Evolutionary conservation across 2,113 vertebrate species (phyloP).

Genomic region (Thermophis baileyi): DNA sequence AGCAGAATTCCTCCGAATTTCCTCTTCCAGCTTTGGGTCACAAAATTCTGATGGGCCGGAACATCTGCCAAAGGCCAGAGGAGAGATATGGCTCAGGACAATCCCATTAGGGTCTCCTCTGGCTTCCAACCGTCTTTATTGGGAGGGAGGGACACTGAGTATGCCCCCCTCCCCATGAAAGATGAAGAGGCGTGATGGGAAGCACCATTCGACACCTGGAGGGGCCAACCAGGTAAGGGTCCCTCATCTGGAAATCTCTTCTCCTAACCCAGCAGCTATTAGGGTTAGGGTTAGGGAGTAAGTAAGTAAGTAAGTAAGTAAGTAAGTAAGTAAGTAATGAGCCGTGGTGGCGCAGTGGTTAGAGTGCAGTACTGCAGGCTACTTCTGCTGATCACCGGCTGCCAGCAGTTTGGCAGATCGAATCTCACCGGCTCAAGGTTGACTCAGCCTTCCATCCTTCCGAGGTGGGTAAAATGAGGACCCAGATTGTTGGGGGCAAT

Average conservation of each 20-base stretch:
- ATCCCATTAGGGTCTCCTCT: not conserved
- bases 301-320: too few species aligned
- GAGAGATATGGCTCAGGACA: not conserved
- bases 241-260: not conserved
- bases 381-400: too few species aligned
- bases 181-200: not conserved
- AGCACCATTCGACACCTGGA: not conserved
- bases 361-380: too few species aligned
- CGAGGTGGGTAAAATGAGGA: too few species aligned
- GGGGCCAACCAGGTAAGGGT: not conserved
- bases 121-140: not conserved
- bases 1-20: slow-evolving; percentile 72
- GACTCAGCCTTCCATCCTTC: too few species aligned
- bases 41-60: slow-evolving; percentile 60
- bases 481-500: too few species aligned
- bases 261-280: not conserved
- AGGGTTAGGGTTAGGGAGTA: too few species aligned
- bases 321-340: too few species aligned
- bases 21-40: slow-evolving; percentile 66
- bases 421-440: too few species aligned
- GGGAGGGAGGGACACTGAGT: not conserved
- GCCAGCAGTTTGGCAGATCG: too few species aligned
- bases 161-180: not conserved
- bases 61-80: slow-evolving; percentile 35
- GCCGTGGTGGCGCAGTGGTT: too few species aligned